Base-by-base conservation (phyloP, 2,888 invertebrate genomes). In the Agrotis ipsilon region DNA sequence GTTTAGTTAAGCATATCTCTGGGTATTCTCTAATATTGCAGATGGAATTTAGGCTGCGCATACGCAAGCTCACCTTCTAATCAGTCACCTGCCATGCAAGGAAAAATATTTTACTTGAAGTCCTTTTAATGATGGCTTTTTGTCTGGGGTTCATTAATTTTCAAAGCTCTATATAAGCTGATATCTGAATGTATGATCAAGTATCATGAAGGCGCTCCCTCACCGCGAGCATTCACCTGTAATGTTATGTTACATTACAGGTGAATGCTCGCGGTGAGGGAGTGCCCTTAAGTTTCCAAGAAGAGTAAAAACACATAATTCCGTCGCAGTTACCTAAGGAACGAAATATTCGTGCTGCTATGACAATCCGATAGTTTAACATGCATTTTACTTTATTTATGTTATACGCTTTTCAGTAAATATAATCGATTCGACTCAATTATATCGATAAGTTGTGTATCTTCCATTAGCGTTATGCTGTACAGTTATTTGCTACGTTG, bases 401-500 rank as follows among this genome's bases (percentile, higher is more conserved):
- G 83, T 86, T 83, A 75, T 76, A 80, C 78, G 82, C 83, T 86
- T 78, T 27, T 82, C 79, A 72, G 67, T 80, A 61, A 54, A 80
- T 70, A 61, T 84, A 67, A 76, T 75, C 71, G 39, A 71, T 67
- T 68, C 60, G 78, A 80, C 82, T 83, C 80, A 80, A 83, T 84
- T 76, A 83, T 76, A 65, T 72, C 60, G 57, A 59, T 92, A 92
- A 91, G 89, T 91, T 90, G 65, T 90, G 78, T 90, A 93, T 93
- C 94, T 95, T 95, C 94, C 94, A 95, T 92, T 95, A 94, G 93
- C 75, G 57, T 69, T 80, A 79, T 61, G 81, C 86, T 93, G 92
- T 93, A 93, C 90, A 92, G 90, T 90, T 88, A 87, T 85, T 90
- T 86, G 88, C 86, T 88, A 82, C 74, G 78, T 91, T 89, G 91